Conservation (phyloP, 2,797 vertebrate genomes). For the Enteromius mattozi region DNA sequence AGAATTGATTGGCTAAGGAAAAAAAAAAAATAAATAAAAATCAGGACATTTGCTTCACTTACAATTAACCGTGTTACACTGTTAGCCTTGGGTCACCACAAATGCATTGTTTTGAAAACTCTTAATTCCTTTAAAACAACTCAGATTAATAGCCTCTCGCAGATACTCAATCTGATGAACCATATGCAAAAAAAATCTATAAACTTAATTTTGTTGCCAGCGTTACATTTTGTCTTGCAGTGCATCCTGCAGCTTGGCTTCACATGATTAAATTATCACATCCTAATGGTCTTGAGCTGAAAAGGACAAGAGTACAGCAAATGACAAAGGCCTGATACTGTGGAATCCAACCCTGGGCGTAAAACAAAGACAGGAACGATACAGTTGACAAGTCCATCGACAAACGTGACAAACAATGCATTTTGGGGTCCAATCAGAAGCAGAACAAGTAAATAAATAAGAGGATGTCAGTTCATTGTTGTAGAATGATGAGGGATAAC, state of each 20-base stretch:
- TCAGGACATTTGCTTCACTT: slow-evolving; percentile 12
- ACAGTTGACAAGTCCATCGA: slow-evolving; percentile 49
- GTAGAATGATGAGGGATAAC: slow-evolving; percentile 34
- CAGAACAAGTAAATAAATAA: not conserved
- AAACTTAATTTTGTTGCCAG: slow-evolving; percentile 16
- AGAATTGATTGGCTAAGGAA: slow-evolving; percentile 12
- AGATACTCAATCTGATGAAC: not conserved
- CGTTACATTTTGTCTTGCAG: not conserved
- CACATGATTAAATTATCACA: slow-evolving; percentile 39
- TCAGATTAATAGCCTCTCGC: slow-evolving; percentile 15
- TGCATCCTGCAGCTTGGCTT: slow-evolving; percentile 4
- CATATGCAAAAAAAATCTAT: slow-evolving; percentile 1
- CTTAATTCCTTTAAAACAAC: slow-evolving; percentile 13
- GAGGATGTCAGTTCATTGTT: slow-evolving; percentile 19
- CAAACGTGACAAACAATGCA: slow-evolving; percentile 38
- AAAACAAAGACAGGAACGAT: slow-evolving; percentile 41
- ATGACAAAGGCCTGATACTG: not conserved
- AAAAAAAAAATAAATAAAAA: slow-evolving; percentile 5
- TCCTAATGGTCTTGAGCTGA: slow-evolving; percentile 34
- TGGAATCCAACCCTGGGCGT: slow-evolving; percentile 3
- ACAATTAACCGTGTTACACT: slow-evolving; percentile 24
- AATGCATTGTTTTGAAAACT: not conserved
- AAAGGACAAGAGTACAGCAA: not conserved
- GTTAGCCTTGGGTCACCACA: not conserved
- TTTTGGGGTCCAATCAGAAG: slow-evolving; percentile 35